Evolutionary conservation across 2,797 vertebrate genomes (phyloP), one percentile per base, ranked within the genome.

Genomic region (Hephaestus fuliginosus): DNA sequence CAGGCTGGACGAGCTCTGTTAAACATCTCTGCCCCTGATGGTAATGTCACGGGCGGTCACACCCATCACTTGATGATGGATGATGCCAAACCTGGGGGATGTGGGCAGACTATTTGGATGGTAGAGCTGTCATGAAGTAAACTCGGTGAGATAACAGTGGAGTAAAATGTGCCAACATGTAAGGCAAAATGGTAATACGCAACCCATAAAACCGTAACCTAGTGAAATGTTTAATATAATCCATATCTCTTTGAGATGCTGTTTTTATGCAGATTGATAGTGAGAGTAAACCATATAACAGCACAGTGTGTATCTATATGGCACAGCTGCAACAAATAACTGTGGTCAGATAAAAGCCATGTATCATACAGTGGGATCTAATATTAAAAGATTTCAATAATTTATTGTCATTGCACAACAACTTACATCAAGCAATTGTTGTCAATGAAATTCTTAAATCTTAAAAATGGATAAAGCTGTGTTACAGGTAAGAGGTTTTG

Each of bases 21-120:
- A 22, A 72, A 78, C 8, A 6, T 18, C 14, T 78, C 14, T 71
- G n/a, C 51, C 57, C 62, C 78, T 62, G 49, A 55, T 14, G 22
- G 52, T 28, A 57, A 68, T 55, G 30, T 30, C 14, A 5, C 63
- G 43, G 55, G 56, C 13, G 12, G 71, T 60, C 68, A 62, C 58
- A 63, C 30, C n/a, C 1, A 13, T 76, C 69, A 57, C 20, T 55
- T 28, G 0, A 70, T 74, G 80, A 83, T 63, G 18, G 46, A 76
- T 73, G 58, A 76, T 28, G 17, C 3, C 22, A 57, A 39, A 64
- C 9, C 30, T 5, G 1, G 9, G 7, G n/a, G 46, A 44, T 49
- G n/a, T 39, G n/a, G 20, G 12, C 25, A 51, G 44, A 60, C n/a
- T 14, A 18, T n/a, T 67, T 25, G 68, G 13, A 63, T 64, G 36